A percentile compares a stretch with the other conserved stretches of the same genome.
phyloP scores from a whole-genome alignment of 2,113 vertebrate species.

The Hiodon tergisus region DNA sequence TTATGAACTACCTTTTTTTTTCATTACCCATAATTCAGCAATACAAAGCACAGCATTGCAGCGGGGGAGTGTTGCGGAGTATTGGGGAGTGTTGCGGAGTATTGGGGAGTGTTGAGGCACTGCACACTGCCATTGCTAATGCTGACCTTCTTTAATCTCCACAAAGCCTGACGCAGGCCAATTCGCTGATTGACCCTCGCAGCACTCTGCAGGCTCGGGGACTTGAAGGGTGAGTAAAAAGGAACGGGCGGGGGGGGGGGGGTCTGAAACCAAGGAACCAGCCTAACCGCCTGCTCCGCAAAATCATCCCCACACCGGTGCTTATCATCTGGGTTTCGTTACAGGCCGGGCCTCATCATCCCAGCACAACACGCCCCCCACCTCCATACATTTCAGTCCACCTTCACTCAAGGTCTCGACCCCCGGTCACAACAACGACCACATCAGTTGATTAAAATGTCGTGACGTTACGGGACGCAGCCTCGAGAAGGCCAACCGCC shows the following conservation, averaged over 20 bases:
- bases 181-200: neutral
- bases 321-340: neutral
- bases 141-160: neutral
- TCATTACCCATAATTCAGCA: too few species aligned
- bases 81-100: neutral
- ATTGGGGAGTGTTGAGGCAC: neutral
- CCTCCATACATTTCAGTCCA: too few species aligned
- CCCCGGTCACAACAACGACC: too few species aligned
- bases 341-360: neutral
- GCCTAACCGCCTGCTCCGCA: neutral
- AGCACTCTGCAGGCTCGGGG: neutral
- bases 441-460: too few species aligned
- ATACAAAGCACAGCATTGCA: too few species aligned
- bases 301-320: neutral
- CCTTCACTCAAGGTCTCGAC: too few species aligned
- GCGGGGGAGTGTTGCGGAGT: too few species aligned
- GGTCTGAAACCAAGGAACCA: neutral
- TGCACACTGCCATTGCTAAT: neutral
- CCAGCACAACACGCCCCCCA: neutral
- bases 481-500: too few species aligned
- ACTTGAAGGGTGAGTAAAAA: neutral
- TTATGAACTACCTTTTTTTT: too few species aligned
- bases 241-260: neutral
- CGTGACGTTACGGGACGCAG: too few species aligned
- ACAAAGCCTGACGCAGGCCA: constrained; percentile 8